Percentiles rank a stretch among this genome's conserved stretches.
Evolutionary conservation across 2,797 vertebrate genomes (phyloP).

Genomic region (Neosilurus hyrtlii): DNA sequence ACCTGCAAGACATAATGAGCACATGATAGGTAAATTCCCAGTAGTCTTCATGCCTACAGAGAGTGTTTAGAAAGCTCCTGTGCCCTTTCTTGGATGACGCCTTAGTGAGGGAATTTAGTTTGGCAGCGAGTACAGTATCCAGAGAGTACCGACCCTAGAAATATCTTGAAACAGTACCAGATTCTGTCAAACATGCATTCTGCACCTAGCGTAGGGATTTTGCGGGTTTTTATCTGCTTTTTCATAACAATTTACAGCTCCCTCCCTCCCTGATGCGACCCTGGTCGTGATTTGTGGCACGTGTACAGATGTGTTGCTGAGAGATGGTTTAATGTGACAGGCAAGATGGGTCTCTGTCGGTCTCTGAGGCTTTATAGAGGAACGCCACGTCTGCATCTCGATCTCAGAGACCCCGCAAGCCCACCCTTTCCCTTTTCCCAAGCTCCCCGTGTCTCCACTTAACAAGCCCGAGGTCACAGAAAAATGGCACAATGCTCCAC

Average conservation of each 20-base stretch:
- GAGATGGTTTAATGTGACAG: slow-evolving; percentile 57
- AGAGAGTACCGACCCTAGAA: slow-evolving; percentile 46
- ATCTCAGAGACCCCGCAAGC: slow-evolving; percentile 44
- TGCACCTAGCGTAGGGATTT: slow-evolving; percentile 43
- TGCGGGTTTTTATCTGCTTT: slow-evolving; percentile 49
- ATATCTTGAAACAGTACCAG: slow-evolving; percentile 43
- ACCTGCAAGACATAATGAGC: slow-evolving; percentile 31
- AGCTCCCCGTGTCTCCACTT: slow-evolving; percentile 76
- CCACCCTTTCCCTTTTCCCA: slow-evolving; percentile 66
- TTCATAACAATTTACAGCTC: slow-evolving; percentile 52
- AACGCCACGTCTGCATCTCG: slow-evolving; percentile 59
- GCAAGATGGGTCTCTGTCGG: slow-evolving; percentile 55
- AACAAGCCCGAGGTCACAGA: slow-evolving; percentile 79
- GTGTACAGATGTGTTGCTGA: slow-evolving; percentile 56
- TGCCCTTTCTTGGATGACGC: slow-evolving; percentile 47
- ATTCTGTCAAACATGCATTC: slow-evolving; percentile 31
- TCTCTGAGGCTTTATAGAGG: slow-evolving; percentile 54
- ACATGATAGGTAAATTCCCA: slow-evolving; percentile 40
- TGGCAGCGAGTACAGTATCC: slow-evolving; percentile 45
- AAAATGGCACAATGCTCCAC: slow-evolving; percentile 82
- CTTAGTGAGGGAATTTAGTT: slow-evolving; percentile 41
- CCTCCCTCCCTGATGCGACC: slow-evolving; percentile 27
- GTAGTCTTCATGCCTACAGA: slow-evolving; percentile 28
- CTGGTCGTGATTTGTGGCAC: slow-evolving; percentile 54
- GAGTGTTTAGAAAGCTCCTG: slow-evolving; percentile 41